phyloP scores from a whole-genome alignment of 1,140 invertebrate species.

The Zaprionus capensis region DNA sequence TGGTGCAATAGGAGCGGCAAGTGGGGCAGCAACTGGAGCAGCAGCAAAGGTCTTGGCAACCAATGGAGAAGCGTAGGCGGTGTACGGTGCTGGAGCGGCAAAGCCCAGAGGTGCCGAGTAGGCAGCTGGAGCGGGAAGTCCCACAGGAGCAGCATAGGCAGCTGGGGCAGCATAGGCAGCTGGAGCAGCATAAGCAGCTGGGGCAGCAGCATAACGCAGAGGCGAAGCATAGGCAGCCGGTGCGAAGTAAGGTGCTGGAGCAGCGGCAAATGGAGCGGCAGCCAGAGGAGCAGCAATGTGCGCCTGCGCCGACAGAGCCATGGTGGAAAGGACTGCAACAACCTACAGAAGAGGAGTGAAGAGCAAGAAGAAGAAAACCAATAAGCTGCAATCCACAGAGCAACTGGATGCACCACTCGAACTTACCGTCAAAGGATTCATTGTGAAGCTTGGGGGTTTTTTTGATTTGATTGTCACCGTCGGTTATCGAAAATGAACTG shows the following conservation, averaged over 20 bases:
- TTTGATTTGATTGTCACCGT: conserved; percentile 74
- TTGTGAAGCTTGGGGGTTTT: conserved; percentile 74
- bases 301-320: conserved; percentile 74
- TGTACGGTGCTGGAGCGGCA: conserved; percentile 52
- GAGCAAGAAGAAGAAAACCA: neutral
- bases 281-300: conserved; percentile 55
- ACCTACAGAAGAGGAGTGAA: conserved; percentile 53
- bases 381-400: neutral
- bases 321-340: conserved; percentile 81
- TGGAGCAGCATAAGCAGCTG: conserved; percentile 50
- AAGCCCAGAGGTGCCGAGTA: conserved; percentile 15
- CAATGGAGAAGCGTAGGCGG: conserved; percentile 51
- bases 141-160: conserved; percentile 34
- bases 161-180: conserved; percentile 25
- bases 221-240: conserved; percentile 12
- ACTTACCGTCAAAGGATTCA: conserved; percentile 84
- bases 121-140: conserved; percentile 54
- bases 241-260: conserved; percentile 55
- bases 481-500: conserved; percentile 84
- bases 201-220: conserved; percentile 56
- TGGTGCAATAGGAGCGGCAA: conserved; percentile 41
- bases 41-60: conserved; percentile 60
- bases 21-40: conserved; percentile 56
- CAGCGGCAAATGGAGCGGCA: conserved; percentile 46
- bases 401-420: neutral